phyloP scores from a whole-genome alignment of 2,888 invertebrate genomes.

The Meloe dianella region DNA sequence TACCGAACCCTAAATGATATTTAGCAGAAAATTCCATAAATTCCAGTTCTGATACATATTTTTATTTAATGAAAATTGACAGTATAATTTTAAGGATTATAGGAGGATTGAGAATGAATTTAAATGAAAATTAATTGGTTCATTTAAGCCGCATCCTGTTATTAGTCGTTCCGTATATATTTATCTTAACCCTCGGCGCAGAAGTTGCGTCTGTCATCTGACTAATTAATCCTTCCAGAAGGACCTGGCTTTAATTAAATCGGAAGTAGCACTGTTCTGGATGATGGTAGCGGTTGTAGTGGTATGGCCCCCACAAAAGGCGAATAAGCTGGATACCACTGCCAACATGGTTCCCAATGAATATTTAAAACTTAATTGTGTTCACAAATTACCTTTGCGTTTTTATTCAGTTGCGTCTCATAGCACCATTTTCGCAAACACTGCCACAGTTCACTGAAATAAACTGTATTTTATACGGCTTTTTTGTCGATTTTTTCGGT shows the following conservation, averaged over 20 bases:
- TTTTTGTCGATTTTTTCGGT: not conserved
- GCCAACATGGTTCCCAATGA: slow-evolving; percentile 23
- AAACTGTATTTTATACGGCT: no score
- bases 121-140: slow-evolving; percentile 56
- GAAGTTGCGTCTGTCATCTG: slow-evolving; percentile 54
- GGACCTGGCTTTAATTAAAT: slow-evolving; percentile 56
- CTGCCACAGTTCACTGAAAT: no score
- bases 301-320: slow-evolving; percentile 39
- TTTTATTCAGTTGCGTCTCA: slow-evolving; percentile 20
- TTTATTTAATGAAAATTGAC: slow-evolving; percentile 34
- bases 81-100: slow-evolving; percentile 41
- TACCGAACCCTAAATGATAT: not conserved
- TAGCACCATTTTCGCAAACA: no score
- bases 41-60: not conserved
- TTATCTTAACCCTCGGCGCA: slow-evolving; percentile 48
- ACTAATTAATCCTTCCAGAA: slow-evolving; percentile 56
- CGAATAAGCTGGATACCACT: slow-evolving; percentile 24
- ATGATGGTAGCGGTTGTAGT: slow-evolving; percentile 35
- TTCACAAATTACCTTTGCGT: slow-evolving; percentile 15
- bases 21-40: slow-evolving; percentile 8
- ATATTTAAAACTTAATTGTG: slow-evolving; percentile 23
- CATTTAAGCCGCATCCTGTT: slow-evolving; percentile 54
- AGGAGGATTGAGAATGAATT: slow-evolving; percentile 49
- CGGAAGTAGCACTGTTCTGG: slow-evolving; percentile 54
- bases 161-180: slow-evolving; percentile 51